Conservation (phyloP, 2,888 invertebrate genomes). For the Agrenia bidenticulata region DNA sequence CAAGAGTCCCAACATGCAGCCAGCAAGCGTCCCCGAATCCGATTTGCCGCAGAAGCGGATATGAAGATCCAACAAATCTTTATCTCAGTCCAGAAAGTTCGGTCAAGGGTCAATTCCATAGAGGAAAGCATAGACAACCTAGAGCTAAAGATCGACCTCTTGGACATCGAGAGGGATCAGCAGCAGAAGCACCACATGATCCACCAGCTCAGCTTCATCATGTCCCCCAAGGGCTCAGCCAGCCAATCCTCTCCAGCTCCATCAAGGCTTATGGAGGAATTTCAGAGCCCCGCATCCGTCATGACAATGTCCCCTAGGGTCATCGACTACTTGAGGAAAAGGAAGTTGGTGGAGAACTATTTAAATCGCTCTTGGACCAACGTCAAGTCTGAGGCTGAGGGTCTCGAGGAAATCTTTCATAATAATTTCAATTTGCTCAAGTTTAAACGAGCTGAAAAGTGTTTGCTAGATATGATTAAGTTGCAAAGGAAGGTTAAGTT, state of each 20-base stretch:
- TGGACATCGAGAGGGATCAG: slow-evolving; percentile 30
- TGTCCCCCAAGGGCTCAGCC: no score
- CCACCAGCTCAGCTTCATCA: not conserved
- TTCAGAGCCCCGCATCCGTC: not conserved
- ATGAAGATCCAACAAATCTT: slow-evolving; percentile 17
- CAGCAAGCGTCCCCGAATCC: slow-evolving; percentile 23
- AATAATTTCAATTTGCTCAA: slow-evolving; percentile 28
- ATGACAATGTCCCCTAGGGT: not conserved
- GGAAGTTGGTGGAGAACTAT: slow-evolving; percentile 22
- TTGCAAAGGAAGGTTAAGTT: slow-evolving; percentile 30
- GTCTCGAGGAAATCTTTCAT: slow-evolving; percentile 20
- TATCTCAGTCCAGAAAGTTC: slow-evolving; percentile 5
- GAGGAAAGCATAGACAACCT: slow-evolving; percentile 19
- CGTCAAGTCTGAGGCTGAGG: slow-evolving; percentile 22
- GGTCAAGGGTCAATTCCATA: slow-evolving; percentile 19
- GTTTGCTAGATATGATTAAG: slow-evolving; percentile 31
- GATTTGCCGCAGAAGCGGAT: slow-evolving; percentile 27
- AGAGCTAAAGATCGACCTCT: slow-evolving; percentile 21
- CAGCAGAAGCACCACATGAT: not conserved
- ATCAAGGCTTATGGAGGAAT: not conserved
- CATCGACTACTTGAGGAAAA: slow-evolving; percentile 29
- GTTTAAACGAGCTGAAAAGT: slow-evolving; percentile 31
- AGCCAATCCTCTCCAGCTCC: slow-evolving; percentile 13
- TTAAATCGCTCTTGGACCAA: slow-evolving; percentile 19
- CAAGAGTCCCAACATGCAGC: slow-evolving; percentile 30